Conservation (phyloP, 2,797 vertebrate species). For the Amphiprion clarkii region DNA sequence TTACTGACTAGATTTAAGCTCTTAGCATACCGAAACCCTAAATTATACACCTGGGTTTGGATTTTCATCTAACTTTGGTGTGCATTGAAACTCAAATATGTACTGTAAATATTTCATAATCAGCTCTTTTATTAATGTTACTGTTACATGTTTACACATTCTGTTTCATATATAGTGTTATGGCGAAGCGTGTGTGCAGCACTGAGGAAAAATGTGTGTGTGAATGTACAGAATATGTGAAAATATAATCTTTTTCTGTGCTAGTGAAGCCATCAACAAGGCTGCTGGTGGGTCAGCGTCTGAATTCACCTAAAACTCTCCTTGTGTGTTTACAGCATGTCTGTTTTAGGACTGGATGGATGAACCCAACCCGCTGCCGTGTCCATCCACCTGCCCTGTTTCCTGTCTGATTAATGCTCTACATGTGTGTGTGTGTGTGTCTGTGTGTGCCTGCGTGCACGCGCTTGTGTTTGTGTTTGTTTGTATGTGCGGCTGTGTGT, state of each 20-base stretch:
- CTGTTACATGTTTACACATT: conserved; percentile 7
- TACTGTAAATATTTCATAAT: conserved; percentile 21
- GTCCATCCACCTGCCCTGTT: conserved; percentile 80
- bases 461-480: conserved; percentile 41
- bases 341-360: conserved; percentile 82
- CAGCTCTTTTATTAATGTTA: neutral
- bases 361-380: conserved; percentile 67
- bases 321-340: conserved; percentile 61
- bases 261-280: conserved; percentile 39
- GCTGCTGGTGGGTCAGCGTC: conserved; percentile 40
- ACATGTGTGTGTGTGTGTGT: conserved; percentile 27
- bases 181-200: neutral
- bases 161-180: conserved; percentile 26
- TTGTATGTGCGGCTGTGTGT: conserved; percentile 64
- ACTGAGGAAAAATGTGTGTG: conserved; percentile 19
- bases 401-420: conserved; percentile 76
- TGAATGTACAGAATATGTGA: conserved; percentile 11
- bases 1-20: neutral
- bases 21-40: neutral
- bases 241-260: conserved; percentile 20
- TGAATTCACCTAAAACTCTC: conserved; percentile 43
- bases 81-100: neutral
- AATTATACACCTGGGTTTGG: neutral
- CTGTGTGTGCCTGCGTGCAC: conserved; percentile 19
- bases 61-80: neutral